Conservation (phyloP, 2,888 invertebrate genomes). For the Rapana venosa region DNA sequence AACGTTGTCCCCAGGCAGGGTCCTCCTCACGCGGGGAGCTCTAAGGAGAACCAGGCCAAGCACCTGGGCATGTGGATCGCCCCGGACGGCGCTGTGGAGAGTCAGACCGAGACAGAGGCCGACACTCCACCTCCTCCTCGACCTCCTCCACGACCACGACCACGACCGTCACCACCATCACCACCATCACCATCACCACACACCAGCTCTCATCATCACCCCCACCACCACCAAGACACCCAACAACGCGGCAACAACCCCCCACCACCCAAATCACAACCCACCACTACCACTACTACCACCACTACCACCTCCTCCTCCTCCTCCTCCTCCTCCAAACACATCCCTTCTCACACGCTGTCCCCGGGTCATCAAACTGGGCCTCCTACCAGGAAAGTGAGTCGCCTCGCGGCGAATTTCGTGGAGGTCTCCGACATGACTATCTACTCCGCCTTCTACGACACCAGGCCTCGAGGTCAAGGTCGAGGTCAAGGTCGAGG, state of each 20-base stretch:
- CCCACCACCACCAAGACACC: neutral
- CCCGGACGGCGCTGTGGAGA: slow-evolving; percentile 7
- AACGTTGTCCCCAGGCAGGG: neutral
- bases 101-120: neutral
- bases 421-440: neutral
- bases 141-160: neutral
- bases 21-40: neutral
- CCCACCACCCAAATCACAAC: neutral
- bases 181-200: neutral
- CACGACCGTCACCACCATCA: neutral
- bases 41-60: too few species aligned
- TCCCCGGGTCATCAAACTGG: neutral
- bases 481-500: too few species aligned
- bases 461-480: too few species aligned
- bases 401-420: neutral
- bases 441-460: slow-evolving; percentile 35
- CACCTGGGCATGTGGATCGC: neutral
- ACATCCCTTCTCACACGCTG: neutral
- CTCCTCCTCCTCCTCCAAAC: neutral
- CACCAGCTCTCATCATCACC: neutral
- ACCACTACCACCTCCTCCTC: neutral
- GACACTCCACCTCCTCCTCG: neutral
- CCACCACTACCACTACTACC: neutral
- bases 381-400: slow-evolving; percentile 15
- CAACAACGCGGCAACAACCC: neutral